Evolutionary conservation across 2,888 invertebrate species (phyloP), one percentile per base, ranked within the genome.

Genomic region (Tillus elongatus): DNA sequence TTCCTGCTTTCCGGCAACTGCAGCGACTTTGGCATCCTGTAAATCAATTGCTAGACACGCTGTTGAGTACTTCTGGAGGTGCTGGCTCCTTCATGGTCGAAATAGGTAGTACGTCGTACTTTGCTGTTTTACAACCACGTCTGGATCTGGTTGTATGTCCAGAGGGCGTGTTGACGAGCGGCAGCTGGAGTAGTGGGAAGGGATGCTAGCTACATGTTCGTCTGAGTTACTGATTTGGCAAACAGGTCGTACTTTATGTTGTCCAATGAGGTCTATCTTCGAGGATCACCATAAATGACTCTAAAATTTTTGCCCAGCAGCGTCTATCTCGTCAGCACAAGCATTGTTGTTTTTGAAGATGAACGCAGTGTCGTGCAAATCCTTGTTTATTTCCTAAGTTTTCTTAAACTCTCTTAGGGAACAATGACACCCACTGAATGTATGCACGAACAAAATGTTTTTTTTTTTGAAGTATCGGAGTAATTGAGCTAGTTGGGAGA

Each of bases 11-110:
- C n/a, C 24, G 24, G n/a, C 24, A 19, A 19, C 24, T 19, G 6
- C 24, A 6, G 24, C 24, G 24, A 19, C 24, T n/a, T 19, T n/a
- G 24, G n/a, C 24, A 19, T 19, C 24, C 24, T n/a, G 24, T 19
- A 19, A n/a, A 8, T 6, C 24, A 19, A 6, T 19, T 19, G 24
- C 24, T 8, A n/a, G 24, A 19, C n/a, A n/a, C n/a, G n/a, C n/a
- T n/a, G n/a, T 19, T 19, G 6, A 19, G 24, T 19, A n/a, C n/a
- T 19, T 19, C 24, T 19, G 24, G n/a, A 19, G 24, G 24, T 19
- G 24, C 24, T 19, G 24, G 24, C 24, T 19, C 24, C 24, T 19
- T 19, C 24, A 19, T 19, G n/a, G 24, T 19, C 6, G 24, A 19
- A 8, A 19, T 19, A n/a, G 24, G 24, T 19, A 19, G 24, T 19